Evolutionary conservation across 2,797 vertebrate species (phyloP).

Genomic region (Rhabdophis nuchalis): DNA sequence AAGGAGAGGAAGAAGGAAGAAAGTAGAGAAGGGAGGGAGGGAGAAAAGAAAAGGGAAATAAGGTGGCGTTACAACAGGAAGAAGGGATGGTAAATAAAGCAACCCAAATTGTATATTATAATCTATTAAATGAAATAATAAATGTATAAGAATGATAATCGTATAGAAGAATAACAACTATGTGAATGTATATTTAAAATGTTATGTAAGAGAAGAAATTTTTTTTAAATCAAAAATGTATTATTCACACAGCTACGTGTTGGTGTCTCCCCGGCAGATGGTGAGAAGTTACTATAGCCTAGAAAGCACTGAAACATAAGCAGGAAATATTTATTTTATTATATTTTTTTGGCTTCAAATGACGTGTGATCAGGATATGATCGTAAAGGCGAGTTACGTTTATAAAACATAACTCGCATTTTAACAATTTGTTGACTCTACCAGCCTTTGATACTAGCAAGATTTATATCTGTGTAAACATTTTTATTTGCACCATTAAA

Average conservation of each 20-base stretch:
- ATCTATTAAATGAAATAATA: too few species aligned
- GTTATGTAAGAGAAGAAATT: too few species aligned
- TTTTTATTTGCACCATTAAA: not conserved
- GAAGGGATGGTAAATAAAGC: too few species aligned
- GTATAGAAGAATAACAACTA: too few species aligned
- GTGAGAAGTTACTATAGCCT: not conserved
- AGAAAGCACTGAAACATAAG: not conserved
- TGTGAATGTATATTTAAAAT: too few species aligned
- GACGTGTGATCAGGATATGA: not conserved
- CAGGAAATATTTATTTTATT: not conserved
- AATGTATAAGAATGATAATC: too few species aligned
- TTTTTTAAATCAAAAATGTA: too few species aligned
- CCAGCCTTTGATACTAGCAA: not conserved
- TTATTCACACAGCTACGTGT: not conserved
- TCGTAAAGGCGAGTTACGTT: not conserved
- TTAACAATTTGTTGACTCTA: not conserved
- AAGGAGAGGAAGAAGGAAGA: too few species aligned
- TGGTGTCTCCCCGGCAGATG: not conserved
- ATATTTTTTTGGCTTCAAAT: not conserved
- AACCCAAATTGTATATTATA: too few species aligned
- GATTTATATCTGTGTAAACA: not conserved
- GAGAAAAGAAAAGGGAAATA: too few species aligned
- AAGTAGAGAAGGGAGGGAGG: too few species aligned
- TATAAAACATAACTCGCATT: not conserved
- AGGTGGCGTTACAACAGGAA: too few species aligned